phyloP scores from a whole-genome alignment of 2,797 vertebrate species.

The Coracias cyanogaster region DNA sequence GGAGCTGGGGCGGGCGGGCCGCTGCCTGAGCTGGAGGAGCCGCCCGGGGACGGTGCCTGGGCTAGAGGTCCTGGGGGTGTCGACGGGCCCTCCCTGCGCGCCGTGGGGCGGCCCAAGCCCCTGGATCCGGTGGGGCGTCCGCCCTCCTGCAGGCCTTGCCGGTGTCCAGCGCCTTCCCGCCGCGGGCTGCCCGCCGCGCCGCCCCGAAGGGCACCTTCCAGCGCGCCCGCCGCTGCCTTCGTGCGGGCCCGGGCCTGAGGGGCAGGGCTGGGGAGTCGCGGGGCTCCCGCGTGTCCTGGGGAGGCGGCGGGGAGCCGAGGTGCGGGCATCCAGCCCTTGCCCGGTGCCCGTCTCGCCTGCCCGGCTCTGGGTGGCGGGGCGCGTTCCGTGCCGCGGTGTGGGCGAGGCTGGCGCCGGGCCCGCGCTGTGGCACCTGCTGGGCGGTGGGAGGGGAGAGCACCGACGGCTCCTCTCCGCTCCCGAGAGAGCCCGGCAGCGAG shows the following conservation, averaged over 20 bases:
- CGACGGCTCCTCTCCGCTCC: background rate
- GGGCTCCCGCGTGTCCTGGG: background rate
- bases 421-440: background rate
- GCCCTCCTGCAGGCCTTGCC: background rate
- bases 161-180: background rate
- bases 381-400: background rate
- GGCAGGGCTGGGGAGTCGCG: background rate
- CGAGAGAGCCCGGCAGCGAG: background rate
- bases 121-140: background rate
- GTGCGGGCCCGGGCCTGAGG: background rate
- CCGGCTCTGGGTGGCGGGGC: background rate
- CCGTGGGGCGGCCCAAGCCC: background rate
- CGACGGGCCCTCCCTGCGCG: background rate
- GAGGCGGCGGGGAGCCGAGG: background rate
- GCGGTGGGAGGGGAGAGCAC: background rate
- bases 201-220: slow-evolving; percentile 54
- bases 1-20: background rate
- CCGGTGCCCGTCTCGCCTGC: background rate
- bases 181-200: slow-evolving; percentile 64
- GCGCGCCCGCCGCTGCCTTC: background rate
- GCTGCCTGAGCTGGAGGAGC: background rate
- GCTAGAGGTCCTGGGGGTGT: background rate
- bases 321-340: background rate
- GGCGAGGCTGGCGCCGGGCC: slow-evolving; percentile 8
- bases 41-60: background rate